Base-by-base conservation (phyloP, 2,113 vertebrate species). In the Heliornis fulica region DNA sequence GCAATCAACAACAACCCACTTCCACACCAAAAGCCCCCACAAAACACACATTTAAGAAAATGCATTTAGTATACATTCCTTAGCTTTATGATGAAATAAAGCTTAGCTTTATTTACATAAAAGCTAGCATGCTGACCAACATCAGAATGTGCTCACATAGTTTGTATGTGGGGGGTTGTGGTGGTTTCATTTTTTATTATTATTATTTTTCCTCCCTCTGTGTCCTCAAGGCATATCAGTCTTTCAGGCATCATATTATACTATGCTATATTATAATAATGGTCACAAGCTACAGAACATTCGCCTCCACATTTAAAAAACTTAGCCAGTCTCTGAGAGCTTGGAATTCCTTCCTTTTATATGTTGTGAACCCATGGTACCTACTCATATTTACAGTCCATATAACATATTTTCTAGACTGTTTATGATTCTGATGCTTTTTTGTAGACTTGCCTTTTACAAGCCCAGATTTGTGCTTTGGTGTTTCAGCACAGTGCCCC, bases 351-450 rank as follows among this genome's bases (percentile, higher is more conserved):
- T 72, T 20, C 57, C 32, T 53, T 83, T 45, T 23, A 2, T 16
- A 6, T 0, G 0, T 5, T 68, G 34, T 50, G 23, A 84, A 68
- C 1, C 1, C 8, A 48, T 25, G 9, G 8, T 70, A 17, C 38
- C 9, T n/a, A 21, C 3, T 2, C 1, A 1, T 21, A 57, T 75
- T 69, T 78, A 57, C 13, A 68, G 34, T 40, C 26, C 22, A 15
- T 19, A 22, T 10, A 31, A 1, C 3, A 28, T 50, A 1, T 4
- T 84, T 83, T 57, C 36, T 10, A 40, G 29, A 90, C 31, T 23
- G 14, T 57, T 79, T 19, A 22, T 64, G 36, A n/a, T 11, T 4
- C 10, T 38, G 4, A 11, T 38, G 4, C 8, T 57, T 2, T 28
- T 72, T 40, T 53, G 59, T 59, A 29, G 10, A 63, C 79, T 84